Evolutionary conservation across 2,113 vertebrate species (phyloP).

Genomic region (Leucopsar rothschildi): DNA sequence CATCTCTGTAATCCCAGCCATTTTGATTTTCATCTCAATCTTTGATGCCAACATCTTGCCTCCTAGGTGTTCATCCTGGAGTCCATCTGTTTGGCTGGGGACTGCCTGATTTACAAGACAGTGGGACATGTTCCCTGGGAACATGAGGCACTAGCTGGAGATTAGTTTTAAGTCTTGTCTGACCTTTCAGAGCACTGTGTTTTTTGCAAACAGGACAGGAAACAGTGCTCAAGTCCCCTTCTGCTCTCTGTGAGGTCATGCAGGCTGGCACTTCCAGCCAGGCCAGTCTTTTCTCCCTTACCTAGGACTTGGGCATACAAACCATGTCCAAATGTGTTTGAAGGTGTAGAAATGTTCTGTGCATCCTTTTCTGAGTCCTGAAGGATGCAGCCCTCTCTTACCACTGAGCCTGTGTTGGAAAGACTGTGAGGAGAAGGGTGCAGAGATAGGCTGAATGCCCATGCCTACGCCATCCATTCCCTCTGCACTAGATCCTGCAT

Average conservation of each 20-base stretch:
- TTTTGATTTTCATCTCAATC: not conserved
- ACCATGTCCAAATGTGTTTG: not conserved
- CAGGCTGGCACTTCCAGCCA: not conserved
- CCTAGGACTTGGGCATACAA: not conserved
- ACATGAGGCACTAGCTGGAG: not conserved
- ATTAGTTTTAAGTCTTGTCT: not conserved
- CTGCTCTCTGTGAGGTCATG: not conserved
- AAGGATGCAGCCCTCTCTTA: not conserved
- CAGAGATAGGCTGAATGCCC: not conserved
- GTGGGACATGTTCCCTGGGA: not conserved
- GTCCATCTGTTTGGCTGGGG: not conserved
- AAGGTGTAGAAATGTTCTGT: not conserved
- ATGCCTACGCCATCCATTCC: not conserved
- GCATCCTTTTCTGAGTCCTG: not conserved
- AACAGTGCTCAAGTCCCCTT: not conserved
- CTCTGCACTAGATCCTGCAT: not conserved
- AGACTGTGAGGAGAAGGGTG: not conserved
- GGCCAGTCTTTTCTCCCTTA: not conserved
- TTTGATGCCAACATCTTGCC: not conserved
- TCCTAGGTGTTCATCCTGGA: not conserved
- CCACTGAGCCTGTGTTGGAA: not conserved
- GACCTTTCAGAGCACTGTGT: not conserved
- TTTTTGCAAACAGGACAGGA: not conserved
- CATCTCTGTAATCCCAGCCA: not conserved
- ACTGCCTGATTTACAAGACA: not conserved